A percentile compares a stretch with the other conserved stretches of the same genome.
Evolutionary conservation across 1,140 invertebrate genomes (phyloP).

Genomic region (Rhynchophorus ferrugineus): DNA sequence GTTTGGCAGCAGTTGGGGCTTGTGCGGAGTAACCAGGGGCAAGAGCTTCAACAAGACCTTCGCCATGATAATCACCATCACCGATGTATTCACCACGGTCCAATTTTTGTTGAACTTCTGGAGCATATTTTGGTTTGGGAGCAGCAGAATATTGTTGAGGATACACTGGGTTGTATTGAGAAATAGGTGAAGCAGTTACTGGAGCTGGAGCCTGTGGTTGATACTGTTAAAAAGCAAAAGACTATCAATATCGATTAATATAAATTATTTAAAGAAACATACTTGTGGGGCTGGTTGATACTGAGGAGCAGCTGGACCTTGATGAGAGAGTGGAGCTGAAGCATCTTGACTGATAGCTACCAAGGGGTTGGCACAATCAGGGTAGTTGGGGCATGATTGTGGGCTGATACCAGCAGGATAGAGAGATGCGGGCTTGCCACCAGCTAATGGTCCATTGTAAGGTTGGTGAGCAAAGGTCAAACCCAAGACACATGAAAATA

Average conservation of each 20-base stretch:
- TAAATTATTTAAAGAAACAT: too few relatives aligned
- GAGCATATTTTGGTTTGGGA: conserved; percentile 39
- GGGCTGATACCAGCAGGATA: conserved; percentile 39
- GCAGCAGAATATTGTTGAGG: conserved; percentile 32
- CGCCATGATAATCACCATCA: conserved; percentile 39
- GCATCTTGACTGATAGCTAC: conserved; percentile 29
- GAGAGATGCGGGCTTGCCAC: conserved; percentile 35
- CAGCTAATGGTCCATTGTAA: conserved; percentile 36
- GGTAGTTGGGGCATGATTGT: conserved; percentile 40
- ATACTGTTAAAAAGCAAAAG: neutral
- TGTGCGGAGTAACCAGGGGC: conserved; percentile 29
- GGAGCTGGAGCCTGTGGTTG: conserved; percentile 23
- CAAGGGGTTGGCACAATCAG: conserved; percentile 36
- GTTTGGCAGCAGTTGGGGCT: conserved; percentile 10
- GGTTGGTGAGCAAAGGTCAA: conserved; percentile 21
- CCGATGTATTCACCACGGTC: conserved; percentile 34
- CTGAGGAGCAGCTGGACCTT: conserved; percentile 16
- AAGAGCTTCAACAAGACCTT: conserved; percentile 43
- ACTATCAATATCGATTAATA: neutral
- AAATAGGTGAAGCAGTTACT: conserved; percentile 20
- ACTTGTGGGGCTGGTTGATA: conserved; percentile 20
- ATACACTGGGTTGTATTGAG: conserved; percentile 26
- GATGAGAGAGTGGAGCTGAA: conserved; percentile 14
- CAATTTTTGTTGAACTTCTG: conserved; percentile 32
- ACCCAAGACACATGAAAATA: conserved; percentile 31